Percentiles rank a stretch among this genome's conserved stretches.
Evolutionary conservation across 2,888 invertebrate genomes (phyloP).

Genomic region (Epistrophe eligans): DNA sequence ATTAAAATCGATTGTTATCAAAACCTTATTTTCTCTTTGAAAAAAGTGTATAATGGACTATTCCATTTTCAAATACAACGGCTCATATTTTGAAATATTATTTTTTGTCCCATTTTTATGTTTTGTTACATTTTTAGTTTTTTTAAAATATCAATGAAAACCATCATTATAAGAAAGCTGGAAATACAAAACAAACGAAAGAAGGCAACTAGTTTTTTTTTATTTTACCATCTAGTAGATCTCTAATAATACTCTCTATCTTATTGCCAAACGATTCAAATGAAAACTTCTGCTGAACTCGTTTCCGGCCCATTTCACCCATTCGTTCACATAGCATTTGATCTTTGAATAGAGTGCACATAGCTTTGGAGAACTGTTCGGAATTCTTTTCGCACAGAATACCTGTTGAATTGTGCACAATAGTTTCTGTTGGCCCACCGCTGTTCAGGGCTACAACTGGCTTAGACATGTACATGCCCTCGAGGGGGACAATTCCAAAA

Average conservation of each 20-base stretch:
- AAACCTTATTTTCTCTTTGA: too few species aligned
- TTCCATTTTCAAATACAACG: too few species aligned
- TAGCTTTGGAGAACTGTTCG: slow-evolving; percentile 90
- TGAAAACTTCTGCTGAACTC: slow-evolving; percentile 92
- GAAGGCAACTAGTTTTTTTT: slow-evolving; percentile 25
- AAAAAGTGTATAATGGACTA: too few species aligned
- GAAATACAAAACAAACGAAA: neutral
- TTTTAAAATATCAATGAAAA: neutral
- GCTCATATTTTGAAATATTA: too few species aligned
- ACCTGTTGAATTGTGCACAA: slow-evolving; percentile 91
- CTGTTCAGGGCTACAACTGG: slow-evolving; percentile 98
- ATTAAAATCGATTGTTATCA: too few species aligned
- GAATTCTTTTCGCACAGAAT: slow-evolving; percentile 90
- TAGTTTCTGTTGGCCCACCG: slow-evolving; percentile 98
- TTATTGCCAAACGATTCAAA: slow-evolving; percentile 91
- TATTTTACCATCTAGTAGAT: slow-evolving; percentile 53
- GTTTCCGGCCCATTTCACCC: slow-evolving; percentile 90
- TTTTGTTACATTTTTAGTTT: neutral
- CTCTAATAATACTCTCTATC: slow-evolving; percentile 84
- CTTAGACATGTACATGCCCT: slow-evolving; percentile 97
- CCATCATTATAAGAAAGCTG: neutral
- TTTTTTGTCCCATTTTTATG: too few species aligned
- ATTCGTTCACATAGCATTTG: slow-evolving; percentile 87
- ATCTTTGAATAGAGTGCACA: slow-evolving; percentile 88
- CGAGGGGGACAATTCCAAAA: slow-evolving; percentile 99